Conservation (phyloP, 1,140 invertebrate genomes). For the Drosophila tsacasi region DNA sequence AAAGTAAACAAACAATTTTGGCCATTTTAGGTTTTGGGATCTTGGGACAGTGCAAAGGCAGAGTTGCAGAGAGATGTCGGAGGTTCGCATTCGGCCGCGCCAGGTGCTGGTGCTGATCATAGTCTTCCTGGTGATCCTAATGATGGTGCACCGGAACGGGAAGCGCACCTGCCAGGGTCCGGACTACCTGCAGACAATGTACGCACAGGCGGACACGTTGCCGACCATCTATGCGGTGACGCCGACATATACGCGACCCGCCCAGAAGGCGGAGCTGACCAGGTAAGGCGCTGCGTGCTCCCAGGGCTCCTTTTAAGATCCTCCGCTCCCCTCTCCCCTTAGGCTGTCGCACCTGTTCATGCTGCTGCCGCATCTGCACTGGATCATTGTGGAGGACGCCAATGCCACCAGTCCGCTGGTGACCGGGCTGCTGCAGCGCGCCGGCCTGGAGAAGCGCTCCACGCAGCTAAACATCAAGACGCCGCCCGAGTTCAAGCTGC, state of each 20-base stretch:
- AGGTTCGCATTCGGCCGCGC: constrained; percentile 78
- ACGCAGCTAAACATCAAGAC: constrained; percentile 84
- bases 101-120: constrained; percentile 79
- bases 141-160: constrained; percentile 76
- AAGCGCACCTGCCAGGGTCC: constrained; percentile 75
- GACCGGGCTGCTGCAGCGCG: constrained; percentile 91
- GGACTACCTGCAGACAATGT: constrained; percentile 77
- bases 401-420: constrained; percentile 91
- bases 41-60: neutral
- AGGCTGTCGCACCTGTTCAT: constrained; percentile 95
- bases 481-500: constrained; percentile 89
- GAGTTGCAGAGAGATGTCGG: constrained; percentile 59
- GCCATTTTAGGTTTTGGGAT: neutral
- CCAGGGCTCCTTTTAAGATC: neutral
- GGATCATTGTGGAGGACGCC: constrained; percentile 98
- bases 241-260: constrained; percentile 94
- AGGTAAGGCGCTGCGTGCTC: constrained; percentile 85
- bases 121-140: constrained; percentile 70
- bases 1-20: constrained; percentile 16
- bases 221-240: constrained; percentile 95
- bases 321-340: too few species aligned
- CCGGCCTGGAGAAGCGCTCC: constrained; percentile 80
- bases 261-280: constrained; percentile 98
- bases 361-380: constrained; percentile 95
- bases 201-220: constrained; percentile 84